Conservation (phyloP, 1,140 invertebrate genomes). For the Trichogramma pretiosum region DNA sequence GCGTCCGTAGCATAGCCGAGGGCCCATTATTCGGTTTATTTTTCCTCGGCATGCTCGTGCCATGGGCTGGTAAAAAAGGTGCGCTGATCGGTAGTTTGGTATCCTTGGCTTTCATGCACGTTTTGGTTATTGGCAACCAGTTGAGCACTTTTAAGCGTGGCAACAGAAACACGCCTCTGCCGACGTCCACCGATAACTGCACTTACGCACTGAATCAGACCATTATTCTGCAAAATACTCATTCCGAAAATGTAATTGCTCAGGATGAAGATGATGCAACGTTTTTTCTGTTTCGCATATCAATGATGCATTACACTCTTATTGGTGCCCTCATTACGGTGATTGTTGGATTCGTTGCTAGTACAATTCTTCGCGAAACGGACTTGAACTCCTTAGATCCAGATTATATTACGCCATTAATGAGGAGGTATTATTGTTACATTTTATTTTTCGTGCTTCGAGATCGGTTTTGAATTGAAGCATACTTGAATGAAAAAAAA, state of each 20-base stretch:
- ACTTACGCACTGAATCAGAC: not conserved
- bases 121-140: slow-evolving; percentile 46
- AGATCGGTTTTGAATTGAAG: too few species aligned
- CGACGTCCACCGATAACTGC: slow-evolving; percentile 40
- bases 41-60: slow-evolving; percentile 46
- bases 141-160: slow-evolving; percentile 34
- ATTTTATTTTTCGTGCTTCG: not conserved
- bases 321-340: slow-evolving; percentile 43
- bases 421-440: slow-evolving; percentile 20
- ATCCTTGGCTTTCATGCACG: slow-evolving; percentile 45
- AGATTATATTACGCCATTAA: slow-evolving; percentile 26
- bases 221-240: not conserved
- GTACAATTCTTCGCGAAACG: slow-evolving; percentile 38
- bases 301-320: slow-evolving; percentile 53
- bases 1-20: slow-evolving; percentile 43
- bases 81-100: slow-evolving; percentile 44
- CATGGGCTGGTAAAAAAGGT: slow-evolving; percentile 43
- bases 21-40: slow-evolving; percentile 49
- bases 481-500: too few species aligned
- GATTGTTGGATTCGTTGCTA: slow-evolving; percentile 39
- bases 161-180: slow-evolving; percentile 26
- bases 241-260: not conserved
- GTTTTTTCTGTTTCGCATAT: slow-evolving; percentile 43
- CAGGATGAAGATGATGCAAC: slow-evolving; percentile 19
- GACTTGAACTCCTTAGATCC: slow-evolving; percentile 23